Conservation (phyloP, 1,140 invertebrate genomes). For the Drosophila kanapiae region DNA sequence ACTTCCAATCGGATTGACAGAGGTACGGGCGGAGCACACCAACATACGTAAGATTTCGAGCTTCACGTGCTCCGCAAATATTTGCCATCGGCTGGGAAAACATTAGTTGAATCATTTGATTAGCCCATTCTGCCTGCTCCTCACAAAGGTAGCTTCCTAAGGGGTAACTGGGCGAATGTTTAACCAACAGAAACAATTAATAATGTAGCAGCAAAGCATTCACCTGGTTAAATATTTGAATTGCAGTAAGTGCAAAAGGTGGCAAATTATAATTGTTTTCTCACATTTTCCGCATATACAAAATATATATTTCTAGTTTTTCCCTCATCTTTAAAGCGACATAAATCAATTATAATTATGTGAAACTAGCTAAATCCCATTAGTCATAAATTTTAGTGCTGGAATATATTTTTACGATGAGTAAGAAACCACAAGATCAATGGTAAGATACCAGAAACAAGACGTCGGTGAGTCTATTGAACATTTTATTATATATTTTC, state of each 20-base stretch:
- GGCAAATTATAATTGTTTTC: background rate
- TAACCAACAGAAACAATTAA: slow-evolving; percentile 9
- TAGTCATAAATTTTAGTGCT: background rate
- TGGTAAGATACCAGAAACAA: background rate
- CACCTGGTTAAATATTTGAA: background rate
- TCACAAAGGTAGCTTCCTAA: background rate
- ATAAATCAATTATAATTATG: slow-evolving; percentile 14
- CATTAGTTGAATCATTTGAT: slow-evolving; percentile 21
- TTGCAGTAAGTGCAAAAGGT: background rate
- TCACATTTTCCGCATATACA: background rate
- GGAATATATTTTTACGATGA: background rate
- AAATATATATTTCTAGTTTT: background rate
- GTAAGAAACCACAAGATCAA: slow-evolving; percentile 12
- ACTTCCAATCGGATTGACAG: background rate
- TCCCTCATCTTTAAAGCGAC: slow-evolving; percentile 2
- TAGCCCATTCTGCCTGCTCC: slow-evolving; percentile 9
- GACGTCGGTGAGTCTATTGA: background rate
- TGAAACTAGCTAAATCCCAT: slow-evolving; percentile 4
- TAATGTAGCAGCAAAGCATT: background rate
- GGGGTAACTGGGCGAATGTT: background rate
- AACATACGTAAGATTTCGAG: background rate
- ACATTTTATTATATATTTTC: background rate
- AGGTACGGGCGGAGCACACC: background rate
- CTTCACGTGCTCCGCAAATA: slow-evolving; percentile 18
- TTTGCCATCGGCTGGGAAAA: background rate